Evolutionary conservation across 2,888 invertebrate species (phyloP), one percentile per base, ranked within the genome.

Genomic region (Trichopoda pennipes): DNA sequence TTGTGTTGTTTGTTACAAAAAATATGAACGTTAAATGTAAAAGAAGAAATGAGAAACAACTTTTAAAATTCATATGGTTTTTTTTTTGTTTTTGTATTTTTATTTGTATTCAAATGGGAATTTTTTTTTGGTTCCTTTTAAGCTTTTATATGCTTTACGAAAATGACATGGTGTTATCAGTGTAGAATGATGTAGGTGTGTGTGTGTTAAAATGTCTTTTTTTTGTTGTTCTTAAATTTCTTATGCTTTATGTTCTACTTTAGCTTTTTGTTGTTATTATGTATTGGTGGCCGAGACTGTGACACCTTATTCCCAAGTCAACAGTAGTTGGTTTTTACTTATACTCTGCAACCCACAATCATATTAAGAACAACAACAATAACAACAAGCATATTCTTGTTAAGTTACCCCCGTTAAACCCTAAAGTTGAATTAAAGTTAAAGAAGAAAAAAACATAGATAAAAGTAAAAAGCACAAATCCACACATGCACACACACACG

Each of bases 251-350:
- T 72, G 38, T 58, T 70, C 49, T 56, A 35, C 38, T 74, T 74
- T n/a, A 58, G 44, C 19, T 58, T 55, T 35, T 64, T 64, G 66
- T 56, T 69, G 69, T 69, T 81, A 47, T 68, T 66, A 79, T 56
- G 66, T 72, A 82, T 79, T 72, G 74, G 61, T 82, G 82, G 83
- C 80, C 79, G 68, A 84, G 80, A 81, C 83, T 86, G 87, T 87
- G 89, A 89, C 89, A 89, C 89, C 89, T 89, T 88, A 88, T 88
- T 88, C 89, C 89, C 88, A 89, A 89, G 89, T 89, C 88, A 89
- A 88, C 89, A 88, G 83, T 80, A 76, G 80, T 76, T 73, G 80
- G 70, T 60, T 82, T 75, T 63, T 63, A 47, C 56, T 44, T 12
- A 23, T 42, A 16, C 60, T 35, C 56, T 44, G 68, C 73, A 81